Percentiles rank a stretch among this genome's conserved stretches.
phyloP scores from a whole-genome alignment of 2,113 vertebrate species.

The Oryzias celebensis region DNA sequence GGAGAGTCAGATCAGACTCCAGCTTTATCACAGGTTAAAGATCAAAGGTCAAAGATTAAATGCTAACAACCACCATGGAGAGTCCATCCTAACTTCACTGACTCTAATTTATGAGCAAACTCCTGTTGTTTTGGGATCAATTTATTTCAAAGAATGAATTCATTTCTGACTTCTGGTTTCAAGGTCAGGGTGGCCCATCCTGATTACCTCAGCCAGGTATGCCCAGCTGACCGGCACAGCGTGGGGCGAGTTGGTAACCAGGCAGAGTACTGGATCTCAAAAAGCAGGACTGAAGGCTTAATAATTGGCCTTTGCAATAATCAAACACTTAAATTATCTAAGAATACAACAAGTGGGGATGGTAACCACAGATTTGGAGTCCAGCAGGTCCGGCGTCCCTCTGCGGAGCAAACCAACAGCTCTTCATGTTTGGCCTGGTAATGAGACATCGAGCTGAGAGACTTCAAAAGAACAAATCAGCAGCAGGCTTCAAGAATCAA shows the following conservation, averaged over 20 bases:
- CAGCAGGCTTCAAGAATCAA: constrained; percentile 39
- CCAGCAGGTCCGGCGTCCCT: constrained; percentile 51
- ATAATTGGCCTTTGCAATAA: constrained; percentile 41
- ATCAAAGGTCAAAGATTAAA: constrained; percentile 33
- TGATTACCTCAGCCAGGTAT: too few species aligned
- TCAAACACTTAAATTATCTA: constrained; percentile 45
- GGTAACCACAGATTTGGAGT: constrained; percentile 68
- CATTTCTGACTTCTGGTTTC: neutral
- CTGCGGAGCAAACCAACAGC: constrained; percentile 24
- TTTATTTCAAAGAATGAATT: too few species aligned
- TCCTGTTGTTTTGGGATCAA: too few species aligned
- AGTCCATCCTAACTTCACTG: too few species aligned
- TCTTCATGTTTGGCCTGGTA: constrained; percentile 43
- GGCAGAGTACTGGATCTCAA: too few species aligned
- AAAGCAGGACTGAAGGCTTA: constrained; percentile 15
- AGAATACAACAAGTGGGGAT: constrained; percentile 51
- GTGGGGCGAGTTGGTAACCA: too few species aligned
- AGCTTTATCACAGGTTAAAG: constrained; percentile 4
- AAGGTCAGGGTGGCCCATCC: too few species aligned
- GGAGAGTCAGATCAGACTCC: constrained; percentile 33
- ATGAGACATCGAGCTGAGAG: constrained; percentile 59
- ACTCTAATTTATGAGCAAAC: too few species aligned
- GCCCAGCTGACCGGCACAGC: too few species aligned
- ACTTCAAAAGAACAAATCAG: constrained; percentile 64
- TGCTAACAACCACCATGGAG: constrained; percentile 19